phyloP scores from a whole-genome alignment of 2,888 invertebrate species.

The Liodrosophila aerea region DNA sequence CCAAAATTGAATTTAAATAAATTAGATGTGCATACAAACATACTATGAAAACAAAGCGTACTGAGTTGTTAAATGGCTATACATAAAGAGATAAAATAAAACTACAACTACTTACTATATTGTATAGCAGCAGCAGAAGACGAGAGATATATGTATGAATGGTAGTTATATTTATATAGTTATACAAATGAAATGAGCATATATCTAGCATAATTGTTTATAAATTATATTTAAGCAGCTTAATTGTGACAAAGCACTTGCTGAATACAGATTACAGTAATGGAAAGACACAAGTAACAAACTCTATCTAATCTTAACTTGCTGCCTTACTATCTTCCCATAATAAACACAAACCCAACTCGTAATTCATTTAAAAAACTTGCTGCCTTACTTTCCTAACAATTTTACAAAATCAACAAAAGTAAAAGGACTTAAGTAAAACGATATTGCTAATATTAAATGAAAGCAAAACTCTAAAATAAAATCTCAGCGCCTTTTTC shows the following conservation, averaged over 20 bases:
- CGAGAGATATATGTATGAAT: conserved; percentile 39
- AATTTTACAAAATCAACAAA: conserved; percentile 39
- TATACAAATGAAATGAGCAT: conserved; percentile 55
- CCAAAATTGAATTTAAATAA: conserved; percentile 11
- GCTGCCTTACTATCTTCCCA: conserved; percentile 61
- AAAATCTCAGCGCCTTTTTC: conserved; percentile 59
- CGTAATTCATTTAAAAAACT: conserved; percentile 57
- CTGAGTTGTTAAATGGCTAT: conserved; percentile 53
- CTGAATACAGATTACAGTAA: conserved; percentile 55
- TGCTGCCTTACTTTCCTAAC: conserved; percentile 74
- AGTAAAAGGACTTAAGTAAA: conserved; percentile 1
- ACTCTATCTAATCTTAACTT: conserved; percentile 65
- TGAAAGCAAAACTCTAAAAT: conserved; percentile 39
- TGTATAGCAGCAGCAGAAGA: not conserved
- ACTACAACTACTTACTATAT: not conserved
- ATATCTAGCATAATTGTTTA: conserved; percentile 59
- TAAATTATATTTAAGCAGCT: conserved; percentile 66
- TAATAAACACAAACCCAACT: conserved; percentile 49
- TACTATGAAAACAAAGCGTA: conserved; percentile 47
- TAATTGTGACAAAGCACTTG: conserved; percentile 73
- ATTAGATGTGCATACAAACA: conserved; percentile 37
- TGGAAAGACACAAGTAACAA: conserved; percentile 13
- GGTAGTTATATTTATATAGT: conserved; percentile 52
- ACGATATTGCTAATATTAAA: conserved; percentile 1
- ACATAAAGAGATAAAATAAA: conserved; percentile 11